Evolutionary conservation across 2,888 invertebrate genomes (phyloP).

Genomic region (Cancer borealis): DNA sequence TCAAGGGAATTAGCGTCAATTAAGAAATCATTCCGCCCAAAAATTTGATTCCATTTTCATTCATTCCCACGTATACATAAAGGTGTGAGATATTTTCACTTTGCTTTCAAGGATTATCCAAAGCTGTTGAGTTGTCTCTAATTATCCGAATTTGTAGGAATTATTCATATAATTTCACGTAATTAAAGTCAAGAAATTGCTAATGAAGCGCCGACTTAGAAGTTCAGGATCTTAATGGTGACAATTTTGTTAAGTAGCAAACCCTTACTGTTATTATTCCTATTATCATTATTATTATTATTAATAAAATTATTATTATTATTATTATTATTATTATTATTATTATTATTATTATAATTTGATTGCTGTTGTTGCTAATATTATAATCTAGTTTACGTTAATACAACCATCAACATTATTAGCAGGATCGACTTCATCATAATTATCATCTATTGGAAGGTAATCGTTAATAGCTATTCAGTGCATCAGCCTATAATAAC

Average conservation of each 20-base stretch:
- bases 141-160: neutral
- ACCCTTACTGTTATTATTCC: neutral
- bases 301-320: neutral
- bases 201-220: neutral
- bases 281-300: neutral
- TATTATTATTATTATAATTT: neutral
- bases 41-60: neutral
- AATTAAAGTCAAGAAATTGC: conserved; percentile 24
- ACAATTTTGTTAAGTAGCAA: neutral
- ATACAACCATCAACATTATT: neutral
- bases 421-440: neutral
- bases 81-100: neutral
- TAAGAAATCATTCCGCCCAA: conserved; percentile 14
- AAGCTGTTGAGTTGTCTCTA: neutral
- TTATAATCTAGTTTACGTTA: neutral
- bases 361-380: neutral
- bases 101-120: neutral
- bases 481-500: neutral
- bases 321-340: neutral
- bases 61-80: neutral
- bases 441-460: neutral
- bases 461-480: neutral
- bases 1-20: conserved; percentile 17
- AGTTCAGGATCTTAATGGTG: neutral
- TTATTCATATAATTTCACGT: neutral